These are phyloP conservation scores for Ancistrus triradiatus DNA, from an alignment of 2,113 vertebrate species.

Conservation along the genomic window DNA sequence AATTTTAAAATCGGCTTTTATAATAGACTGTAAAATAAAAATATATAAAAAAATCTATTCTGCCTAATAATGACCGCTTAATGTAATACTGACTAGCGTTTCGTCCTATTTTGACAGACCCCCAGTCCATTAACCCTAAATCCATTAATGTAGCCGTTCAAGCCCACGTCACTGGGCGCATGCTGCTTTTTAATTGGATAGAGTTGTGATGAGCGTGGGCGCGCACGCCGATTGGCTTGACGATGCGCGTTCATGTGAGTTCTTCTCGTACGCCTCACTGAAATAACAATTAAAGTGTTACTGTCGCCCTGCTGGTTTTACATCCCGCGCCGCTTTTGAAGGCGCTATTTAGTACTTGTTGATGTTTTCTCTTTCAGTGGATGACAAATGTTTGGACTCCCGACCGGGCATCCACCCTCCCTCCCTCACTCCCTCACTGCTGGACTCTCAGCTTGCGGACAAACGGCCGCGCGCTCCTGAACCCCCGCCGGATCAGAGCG, in stretches of 20 bases:
- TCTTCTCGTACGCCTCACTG: constrained; percentile 17
- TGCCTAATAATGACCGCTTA: constrained; percentile 22
- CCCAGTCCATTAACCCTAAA: constrained; percentile 26
- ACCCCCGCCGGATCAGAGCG: constrained; percentile 22
- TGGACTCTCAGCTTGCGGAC: constrained; percentile 35
- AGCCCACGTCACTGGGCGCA: constrained; percentile 27
- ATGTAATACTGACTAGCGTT: constrained; percentile 31
- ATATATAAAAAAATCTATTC: background rate
- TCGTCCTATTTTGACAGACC: constrained; percentile 25
- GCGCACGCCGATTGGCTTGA: background rate
- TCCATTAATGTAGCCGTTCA: constrained; percentile 11
- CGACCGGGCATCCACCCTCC: constrained; percentile 23
- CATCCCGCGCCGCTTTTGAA: constrained; percentile 43
- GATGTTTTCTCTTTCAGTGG: constrained; percentile 41
- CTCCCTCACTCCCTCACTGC: background rate
- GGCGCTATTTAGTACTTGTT: constrained; percentile 49
- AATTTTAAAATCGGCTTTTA: too few species aligned
- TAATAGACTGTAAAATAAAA: too few species aligned
- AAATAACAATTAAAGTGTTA: constrained; percentile 35
- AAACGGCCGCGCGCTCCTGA: constrained; percentile 47
- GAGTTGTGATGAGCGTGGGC: background rate
- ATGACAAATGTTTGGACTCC: constrained; percentile 50
- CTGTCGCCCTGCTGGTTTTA: constrained; percentile 33
- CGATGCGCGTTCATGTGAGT: background rate
- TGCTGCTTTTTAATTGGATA: background rate